A percentile compares a stretch with the other conserved stretches of the same genome.
Conservation (phyloP, 2,888 invertebrate genomes). For the Habrosyne pyritoides region DNA sequence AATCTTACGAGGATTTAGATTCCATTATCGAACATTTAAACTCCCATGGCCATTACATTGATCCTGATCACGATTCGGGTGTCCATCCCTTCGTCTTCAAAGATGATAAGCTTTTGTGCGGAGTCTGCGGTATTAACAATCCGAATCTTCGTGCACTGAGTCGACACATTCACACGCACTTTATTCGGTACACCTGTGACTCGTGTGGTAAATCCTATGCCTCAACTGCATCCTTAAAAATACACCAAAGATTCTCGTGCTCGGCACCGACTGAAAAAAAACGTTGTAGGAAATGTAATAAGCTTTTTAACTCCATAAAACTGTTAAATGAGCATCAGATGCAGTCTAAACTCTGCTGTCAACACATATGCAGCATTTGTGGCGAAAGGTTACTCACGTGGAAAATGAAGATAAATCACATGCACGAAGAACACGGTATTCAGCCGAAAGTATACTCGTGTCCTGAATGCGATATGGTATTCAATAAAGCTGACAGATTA, state of each 20-base stretch:
- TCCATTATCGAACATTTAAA: constrained; percentile 36
- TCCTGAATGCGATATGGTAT: constrained; percentile 46
- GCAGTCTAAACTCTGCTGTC: constrained; percentile 41
- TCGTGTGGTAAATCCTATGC: constrained; percentile 53
- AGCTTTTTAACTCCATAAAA: constrained; percentile 37
- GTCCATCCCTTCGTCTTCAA: constrained; percentile 48
- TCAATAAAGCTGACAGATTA: constrained; percentile 32
- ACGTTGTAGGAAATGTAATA: constrained; percentile 46
- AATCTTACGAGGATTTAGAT: not conserved
- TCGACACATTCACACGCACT: constrained; percentile 52
- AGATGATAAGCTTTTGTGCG: constrained; percentile 40
- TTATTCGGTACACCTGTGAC: constrained; percentile 47
- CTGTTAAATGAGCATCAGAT: constrained; percentile 42
- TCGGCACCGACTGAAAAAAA: constrained; percentile 29
- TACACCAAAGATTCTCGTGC: constrained; percentile 36
- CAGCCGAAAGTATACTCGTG: constrained; percentile 37
- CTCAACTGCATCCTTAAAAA: constrained; percentile 33
- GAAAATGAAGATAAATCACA: constrained; percentile 41
- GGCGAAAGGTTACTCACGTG: constrained; percentile 43
- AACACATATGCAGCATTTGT: constrained; percentile 44
- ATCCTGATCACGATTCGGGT: constrained; percentile 41
- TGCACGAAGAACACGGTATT: constrained; percentile 38
- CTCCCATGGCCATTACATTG: constrained; percentile 37
- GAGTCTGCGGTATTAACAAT: constrained; percentile 44
- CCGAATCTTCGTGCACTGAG: constrained; percentile 45